Evolutionary conservation across 2,797 vertebrate genomes (phyloP).

Genomic region (Channallabes apus): DNA sequence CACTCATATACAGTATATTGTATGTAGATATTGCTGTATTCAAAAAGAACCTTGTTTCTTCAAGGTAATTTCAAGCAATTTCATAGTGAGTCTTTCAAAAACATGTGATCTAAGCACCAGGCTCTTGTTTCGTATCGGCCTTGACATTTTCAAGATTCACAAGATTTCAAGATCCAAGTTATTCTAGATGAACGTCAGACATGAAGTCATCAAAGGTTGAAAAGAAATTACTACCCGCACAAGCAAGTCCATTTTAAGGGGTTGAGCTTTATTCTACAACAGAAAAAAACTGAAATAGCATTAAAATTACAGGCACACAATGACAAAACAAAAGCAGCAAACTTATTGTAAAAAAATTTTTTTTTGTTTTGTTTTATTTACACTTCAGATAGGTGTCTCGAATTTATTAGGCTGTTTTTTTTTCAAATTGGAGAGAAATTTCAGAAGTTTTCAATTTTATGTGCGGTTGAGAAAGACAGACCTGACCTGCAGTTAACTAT

Average conservation of each 20-base stretch:
- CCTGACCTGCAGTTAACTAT: background rate
- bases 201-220: background rate
- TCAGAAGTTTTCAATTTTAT: background rate
- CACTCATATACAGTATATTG: background rate
- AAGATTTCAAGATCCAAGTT: background rate
- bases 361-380: too few species aligned
- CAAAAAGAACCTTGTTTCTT: background rate
- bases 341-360: background rate
- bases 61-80: background rate
- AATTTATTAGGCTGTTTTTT: background rate
- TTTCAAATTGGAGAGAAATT: background rate
- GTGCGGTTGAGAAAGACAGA: background rate
- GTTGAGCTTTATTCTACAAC: too few species aligned
- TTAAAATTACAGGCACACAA: constrained; percentile 6
- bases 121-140: background rate
- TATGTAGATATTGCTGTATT: background rate
- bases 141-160: background rate
- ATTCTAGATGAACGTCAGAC: background rate
- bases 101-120: background rate
- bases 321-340: background rate
- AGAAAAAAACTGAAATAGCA: background rate
- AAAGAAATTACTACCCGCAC: background rate
- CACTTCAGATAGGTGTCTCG: background rate
- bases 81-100: background rate
- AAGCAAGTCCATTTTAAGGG: background rate